Evolutionary conservation across 2,113 vertebrate species (phyloP), one percentile per base, ranked within the genome.

Genomic region (Chaenogobius annularis): DNA sequence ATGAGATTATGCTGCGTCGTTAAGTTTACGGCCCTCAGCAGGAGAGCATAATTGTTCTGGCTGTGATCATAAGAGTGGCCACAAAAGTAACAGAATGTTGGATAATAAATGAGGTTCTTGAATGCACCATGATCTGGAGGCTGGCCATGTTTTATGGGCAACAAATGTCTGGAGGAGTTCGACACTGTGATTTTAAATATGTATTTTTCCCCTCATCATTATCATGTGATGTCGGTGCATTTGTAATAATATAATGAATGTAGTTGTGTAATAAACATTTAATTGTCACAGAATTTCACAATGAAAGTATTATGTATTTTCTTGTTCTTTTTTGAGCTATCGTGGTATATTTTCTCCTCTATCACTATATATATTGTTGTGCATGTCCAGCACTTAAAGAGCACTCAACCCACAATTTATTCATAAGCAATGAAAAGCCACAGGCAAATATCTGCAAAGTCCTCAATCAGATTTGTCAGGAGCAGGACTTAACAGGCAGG

Each of bases 1-100:
- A 90, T 83, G 40, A 82, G 78, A 89, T 87, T 81, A 88, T 81
- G 70, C 75, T 73, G 71, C 86, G 68, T 81, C 83, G 81, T 89
- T 87, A 87, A 69, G 73, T 87, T 88, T 81, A 90, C 72, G 75
- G 75, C 61, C 75, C 88, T 88, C 87, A 67, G 76, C 70, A 83
- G 86, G 72, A 74, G 77, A 46, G 69, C 71, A 75, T 85, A 87
- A 90, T 85, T 72, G 68, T 73, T 84, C 82, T 76, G 62, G 55
- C 7, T 48, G 74, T 63, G 75, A 84, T 79, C 79, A 37, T 84
- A 82, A 86, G 54, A 48, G 70, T 73, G 48, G 74, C 70, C 58
- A 66, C 72, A 83, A 69, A 82, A 70, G 69, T 65, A 69, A 69
- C 61, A 72, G 54, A 75, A 71, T 79, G 62, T 48, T 80, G 66